These are phyloP conservation scores for Tylochromis polylepis DNA, from an alignment of 2,113 vertebrate genomes.

Conservation along the genomic window DNA sequence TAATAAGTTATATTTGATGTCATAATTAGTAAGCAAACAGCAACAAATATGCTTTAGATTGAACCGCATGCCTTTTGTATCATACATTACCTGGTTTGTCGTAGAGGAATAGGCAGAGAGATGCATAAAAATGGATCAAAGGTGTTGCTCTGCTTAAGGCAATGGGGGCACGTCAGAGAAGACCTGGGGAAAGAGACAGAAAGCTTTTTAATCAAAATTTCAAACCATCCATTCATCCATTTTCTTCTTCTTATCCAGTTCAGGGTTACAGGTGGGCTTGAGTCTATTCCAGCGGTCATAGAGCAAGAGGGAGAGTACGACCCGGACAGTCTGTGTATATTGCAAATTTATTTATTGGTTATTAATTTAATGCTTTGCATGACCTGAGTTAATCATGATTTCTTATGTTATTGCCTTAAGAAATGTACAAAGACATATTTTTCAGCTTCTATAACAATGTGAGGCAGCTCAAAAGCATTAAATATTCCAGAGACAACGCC, in stretches of 20 bases:
- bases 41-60: neutral
- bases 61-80: neutral
- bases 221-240: neutral
- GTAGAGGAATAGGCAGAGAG: constrained; percentile 89
- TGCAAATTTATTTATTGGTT: neutral
- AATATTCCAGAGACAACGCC: neutral
- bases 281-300: neutral
- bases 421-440: neutral
- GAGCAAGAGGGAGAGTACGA: neutral
- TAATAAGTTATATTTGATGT: neutral
- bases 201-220: neutral
- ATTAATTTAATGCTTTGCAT: neutral
- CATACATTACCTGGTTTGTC: constrained; percentile 85
- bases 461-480: neutral
- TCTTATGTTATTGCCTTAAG: neutral
- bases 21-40: neutral
- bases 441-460: neutral
- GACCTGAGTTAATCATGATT: neutral
- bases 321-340: neutral
- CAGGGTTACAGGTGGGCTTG: neutral
- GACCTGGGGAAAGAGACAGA: constrained; percentile 74
- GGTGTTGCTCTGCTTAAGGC: constrained; percentile 95
- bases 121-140: constrained; percentile 93
- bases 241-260: neutral
- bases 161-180: constrained; percentile 93